Base-by-base conservation (phyloP, 2,888 invertebrate genomes). In the Empis stercorea region DNA sequence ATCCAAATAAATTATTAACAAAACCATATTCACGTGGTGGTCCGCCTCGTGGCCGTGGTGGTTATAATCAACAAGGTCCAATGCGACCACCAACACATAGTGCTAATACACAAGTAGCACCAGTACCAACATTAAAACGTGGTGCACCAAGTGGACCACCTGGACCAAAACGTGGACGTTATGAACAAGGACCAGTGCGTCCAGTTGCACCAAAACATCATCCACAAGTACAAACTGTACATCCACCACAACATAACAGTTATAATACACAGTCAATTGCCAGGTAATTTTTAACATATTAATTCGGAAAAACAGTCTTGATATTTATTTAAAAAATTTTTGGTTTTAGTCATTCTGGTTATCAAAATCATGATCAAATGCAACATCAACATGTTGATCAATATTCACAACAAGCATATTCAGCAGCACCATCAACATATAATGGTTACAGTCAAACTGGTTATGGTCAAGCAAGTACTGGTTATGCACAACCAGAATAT, bases 161-260 rank as follows among this genome's bases (percentile, higher is more conserved):
- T 7, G 68, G 68, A 16, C 66, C 68, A 10, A 69, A 69, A 50
- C 63, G 68, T 39, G 68, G 69, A 42, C 63, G 68, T 36, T 69
- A 69, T 49, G 68, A 69, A 36, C 63, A 66, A 23, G 66, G 67
- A 30, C 59, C 65, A 32, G 62, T 64, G 50, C 56, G 67, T 13
- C 66, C 67, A 47, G 60, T 67, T 52, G 60, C 63, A 36, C 66
- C 66, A 41, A 68, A 68, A 52, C 68, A 68, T 53, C 66, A 67
- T 49, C 58, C 64, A 43, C 51, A 60, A 43, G 56, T 61, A 30
- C 66, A 65, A 52, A 58, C 58, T 7, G 57, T 62, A 15, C 54
- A 54, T 45, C 45, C 48, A 11, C 44, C 54, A 27, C 43, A 45
- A 10, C 51, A 53, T 30, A 47, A 40, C 41, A 48, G 47, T 15